Conservation (phyloP, 53 echinoderm and acorn worm genomes). For the Pentamera pediparva region DNA sequence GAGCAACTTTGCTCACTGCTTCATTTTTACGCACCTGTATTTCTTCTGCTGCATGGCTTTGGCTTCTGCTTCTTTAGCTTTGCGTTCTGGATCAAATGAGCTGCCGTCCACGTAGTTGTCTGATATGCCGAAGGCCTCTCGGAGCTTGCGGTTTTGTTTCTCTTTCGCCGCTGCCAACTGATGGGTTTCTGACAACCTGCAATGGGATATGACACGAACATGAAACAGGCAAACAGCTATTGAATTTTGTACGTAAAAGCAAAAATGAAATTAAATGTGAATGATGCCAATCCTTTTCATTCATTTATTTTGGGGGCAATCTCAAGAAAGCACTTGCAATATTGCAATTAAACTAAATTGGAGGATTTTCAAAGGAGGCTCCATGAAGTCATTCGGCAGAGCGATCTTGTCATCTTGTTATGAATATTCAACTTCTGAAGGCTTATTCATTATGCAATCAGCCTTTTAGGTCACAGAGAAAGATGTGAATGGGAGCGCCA, state of each 20-base stretch:
- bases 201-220: too few species aligned
- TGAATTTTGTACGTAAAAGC: neutral
- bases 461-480: too few species aligned
- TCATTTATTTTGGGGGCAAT: neutral
- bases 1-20: neutral
- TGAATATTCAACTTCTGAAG: too few species aligned
- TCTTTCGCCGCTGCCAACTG: slow-evolving; percentile 94
- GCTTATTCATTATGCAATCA: too few species aligned
- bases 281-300: neutral
- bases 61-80: slow-evolving; percentile 84
- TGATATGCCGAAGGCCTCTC: slow-evolving; percentile 97
- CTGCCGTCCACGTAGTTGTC: slow-evolving; percentile 94
- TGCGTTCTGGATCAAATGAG: slow-evolving; percentile 90
- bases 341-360: too few species aligned
- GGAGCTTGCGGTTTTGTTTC: slow-evolving; percentile 91
- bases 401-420: too few species aligned
- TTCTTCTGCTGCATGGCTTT: slow-evolving; percentile 89
- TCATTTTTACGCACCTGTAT: slow-evolving; percentile 66
- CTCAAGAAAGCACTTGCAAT: neutral
- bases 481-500: too few species aligned
- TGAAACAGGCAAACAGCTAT: too few species aligned
- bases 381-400: too few species aligned
- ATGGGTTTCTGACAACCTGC: slow-evolving; percentile 81
- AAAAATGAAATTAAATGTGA: neutral
- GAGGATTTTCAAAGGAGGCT: too few species aligned